These are phyloP conservation scores for Sebastes variabilis DNA, from an alignment of 2,797 vertebrate genomes.

Conservation along the genomic window DNA sequence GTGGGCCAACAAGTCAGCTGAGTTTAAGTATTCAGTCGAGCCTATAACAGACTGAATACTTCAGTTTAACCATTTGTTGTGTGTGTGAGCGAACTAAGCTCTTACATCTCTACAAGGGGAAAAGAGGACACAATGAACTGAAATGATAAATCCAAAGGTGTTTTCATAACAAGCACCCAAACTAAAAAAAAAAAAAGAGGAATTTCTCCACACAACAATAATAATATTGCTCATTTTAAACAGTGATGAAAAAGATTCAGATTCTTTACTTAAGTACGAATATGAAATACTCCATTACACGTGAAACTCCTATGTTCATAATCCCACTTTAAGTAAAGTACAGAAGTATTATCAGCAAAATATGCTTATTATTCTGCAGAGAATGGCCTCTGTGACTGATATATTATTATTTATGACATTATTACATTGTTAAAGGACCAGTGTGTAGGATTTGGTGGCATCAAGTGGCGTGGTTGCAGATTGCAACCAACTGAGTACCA, in stretches of 20 bases:
- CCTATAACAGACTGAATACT: not conserved
- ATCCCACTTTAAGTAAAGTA: not conserved
- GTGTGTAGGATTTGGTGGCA: too few species aligned
- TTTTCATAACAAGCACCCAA: not conserved
- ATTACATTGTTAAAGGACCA: not conserved
- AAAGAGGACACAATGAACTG: not conserved
- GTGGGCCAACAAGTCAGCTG: not conserved
- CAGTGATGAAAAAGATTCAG: not conserved
- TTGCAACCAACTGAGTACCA: too few species aligned
- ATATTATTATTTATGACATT: not conserved
- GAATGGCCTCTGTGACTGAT: not conserved
- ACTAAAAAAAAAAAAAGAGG: not conserved
- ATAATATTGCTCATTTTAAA: not conserved
- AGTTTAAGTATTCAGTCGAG: not conserved
- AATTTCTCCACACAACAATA: not conserved
- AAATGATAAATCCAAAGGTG: not conserved
- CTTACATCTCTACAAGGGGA: too few species aligned
- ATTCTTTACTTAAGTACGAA: not conserved
- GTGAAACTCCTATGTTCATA: not conserved
- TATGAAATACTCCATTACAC: not conserved
- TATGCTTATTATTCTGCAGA: not conserved
- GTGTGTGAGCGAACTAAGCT: not conserved
- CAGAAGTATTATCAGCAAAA: not conserved
- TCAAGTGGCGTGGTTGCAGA: too few species aligned
- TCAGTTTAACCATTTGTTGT: not conserved